A percentile compares a stretch with the other conserved stretches of the same genome.
Evolutionary conservation across 2,888 invertebrate genomes (phyloP).

Genomic region (Meandrusa payeni): DNA sequence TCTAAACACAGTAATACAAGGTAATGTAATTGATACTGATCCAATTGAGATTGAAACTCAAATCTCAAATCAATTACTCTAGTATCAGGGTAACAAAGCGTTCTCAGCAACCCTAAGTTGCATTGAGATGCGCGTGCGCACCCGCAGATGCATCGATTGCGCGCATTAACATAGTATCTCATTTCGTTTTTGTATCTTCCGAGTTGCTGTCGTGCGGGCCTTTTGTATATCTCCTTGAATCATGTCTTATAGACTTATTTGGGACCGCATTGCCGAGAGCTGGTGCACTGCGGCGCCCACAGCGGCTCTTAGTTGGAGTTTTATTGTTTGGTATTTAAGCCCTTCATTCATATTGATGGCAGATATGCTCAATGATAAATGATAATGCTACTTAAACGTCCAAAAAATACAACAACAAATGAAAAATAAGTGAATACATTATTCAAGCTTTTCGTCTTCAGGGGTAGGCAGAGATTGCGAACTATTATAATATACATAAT

Average conservation of each 20-base stretch:
- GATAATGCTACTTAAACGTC: too few relatives aligned
- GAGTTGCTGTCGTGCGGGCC: slow-evolving; percentile 33
- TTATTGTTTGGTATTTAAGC: not conserved
- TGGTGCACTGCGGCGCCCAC: not conserved
- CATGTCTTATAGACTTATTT: slow-evolving; percentile 16
- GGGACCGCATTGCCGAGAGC: not conserved
- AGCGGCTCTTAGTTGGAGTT: not conserved
- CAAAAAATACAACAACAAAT: too few relatives aligned
- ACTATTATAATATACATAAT: too few relatives aligned
- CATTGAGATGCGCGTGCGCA: slow-evolving; percentile 36
- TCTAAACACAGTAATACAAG: too few relatives aligned
- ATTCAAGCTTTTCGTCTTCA: too few relatives aligned
- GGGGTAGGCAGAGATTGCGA: too few relatives aligned
- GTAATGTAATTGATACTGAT: too few relatives aligned
- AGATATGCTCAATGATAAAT: too few relatives aligned
- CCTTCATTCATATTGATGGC: not conserved
- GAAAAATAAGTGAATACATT: too few relatives aligned
- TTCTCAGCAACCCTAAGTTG: slow-evolving; percentile 26
- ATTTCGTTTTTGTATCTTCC: slow-evolving; percentile 39
- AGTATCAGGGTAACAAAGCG: too few relatives aligned
- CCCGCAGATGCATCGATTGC: slow-evolving; percentile 52
- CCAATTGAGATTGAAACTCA: too few relatives aligned
- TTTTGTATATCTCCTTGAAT: slow-evolving; percentile 37
- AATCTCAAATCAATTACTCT: too few relatives aligned
- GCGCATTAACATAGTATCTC: slow-evolving; percentile 50